phyloP scores from a whole-genome alignment of 2,797 vertebrate species.

The Iguana delicatissima region DNA sequence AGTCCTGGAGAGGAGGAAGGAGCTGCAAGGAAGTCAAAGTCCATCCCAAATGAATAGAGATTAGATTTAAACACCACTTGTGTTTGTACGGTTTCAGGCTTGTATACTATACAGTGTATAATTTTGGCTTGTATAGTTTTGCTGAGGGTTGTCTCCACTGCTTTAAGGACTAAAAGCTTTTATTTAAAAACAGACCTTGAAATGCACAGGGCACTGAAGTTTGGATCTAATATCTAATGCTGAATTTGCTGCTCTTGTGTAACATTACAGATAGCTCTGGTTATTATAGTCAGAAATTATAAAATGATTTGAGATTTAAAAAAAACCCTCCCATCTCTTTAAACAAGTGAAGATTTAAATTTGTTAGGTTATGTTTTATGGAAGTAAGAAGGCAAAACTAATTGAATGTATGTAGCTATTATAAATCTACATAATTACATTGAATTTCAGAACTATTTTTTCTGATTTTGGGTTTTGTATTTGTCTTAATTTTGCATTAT shows the following conservation, averaged over 20 bases:
- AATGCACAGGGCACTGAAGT: not conserved
- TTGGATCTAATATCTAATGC: not conserved
- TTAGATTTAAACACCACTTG: not conserved
- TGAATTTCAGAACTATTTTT: not conserved
- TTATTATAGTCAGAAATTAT: not conserved
- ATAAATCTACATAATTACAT: conserved; percentile 16
- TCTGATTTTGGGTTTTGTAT: conserved; percentile 8
- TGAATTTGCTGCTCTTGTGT: not conserved
- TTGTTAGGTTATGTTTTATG: not conserved
- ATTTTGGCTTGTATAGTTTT: not conserved
- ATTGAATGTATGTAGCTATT: conserved; percentile 12
- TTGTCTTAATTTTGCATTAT: not conserved
- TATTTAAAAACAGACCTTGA: conserved; percentile 9
- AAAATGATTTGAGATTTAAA: not conserved
- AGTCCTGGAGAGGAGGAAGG: not conserved
- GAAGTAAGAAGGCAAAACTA: not conserved
- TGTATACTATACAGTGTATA: no score
- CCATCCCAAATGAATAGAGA: not conserved
- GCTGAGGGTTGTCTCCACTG: not conserved
- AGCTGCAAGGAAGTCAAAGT: not conserved
- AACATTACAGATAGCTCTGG: not conserved
- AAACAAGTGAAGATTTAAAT: not conserved
- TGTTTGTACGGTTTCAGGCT: not conserved
- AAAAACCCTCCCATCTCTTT: not conserved
- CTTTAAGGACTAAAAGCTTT: not conserved